Conservation (phyloP, 2,888 invertebrate species). For the Diaperis boleti region DNA sequence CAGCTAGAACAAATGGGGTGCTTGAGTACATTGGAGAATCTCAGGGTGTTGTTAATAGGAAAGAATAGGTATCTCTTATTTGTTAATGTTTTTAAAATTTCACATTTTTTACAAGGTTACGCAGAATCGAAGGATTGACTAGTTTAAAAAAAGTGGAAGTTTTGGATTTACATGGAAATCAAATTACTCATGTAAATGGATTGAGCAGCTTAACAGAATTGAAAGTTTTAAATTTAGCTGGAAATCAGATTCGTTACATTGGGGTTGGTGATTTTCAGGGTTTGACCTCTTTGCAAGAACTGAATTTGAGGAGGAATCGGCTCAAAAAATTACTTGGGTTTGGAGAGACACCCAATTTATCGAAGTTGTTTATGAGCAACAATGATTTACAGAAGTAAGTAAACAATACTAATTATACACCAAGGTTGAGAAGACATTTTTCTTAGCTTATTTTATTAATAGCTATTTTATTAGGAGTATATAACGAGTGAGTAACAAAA, state of each 20-base stretch:
- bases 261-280: conserved; percentile 84
- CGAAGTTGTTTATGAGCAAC: conserved; percentile 86
- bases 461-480: no score
- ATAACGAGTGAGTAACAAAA: no score
- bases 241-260: conserved; percentile 87
- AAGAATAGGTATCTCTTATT: conserved; percentile 84
- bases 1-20: conserved; percentile 89
- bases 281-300: conserved; percentile 81
- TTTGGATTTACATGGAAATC: conserved; percentile 93
- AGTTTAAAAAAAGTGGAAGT: conserved; percentile 85
- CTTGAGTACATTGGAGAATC: conserved; percentile 80
- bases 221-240: conserved; percentile 93
- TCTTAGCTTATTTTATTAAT: no score
- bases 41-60: conserved; percentile 89
- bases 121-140: conserved; percentile 81
- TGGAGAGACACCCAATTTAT: conserved; percentile 79
- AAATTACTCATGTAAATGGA: conserved; percentile 78
- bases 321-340: conserved; percentile 85
- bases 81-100: conserved; percentile 1
- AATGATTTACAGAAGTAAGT: conserved; percentile 77
- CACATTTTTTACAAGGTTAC: conserved; percentile 74
- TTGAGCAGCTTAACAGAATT: conserved; percentile 78
- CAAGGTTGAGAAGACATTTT: no score
- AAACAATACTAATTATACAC: no score
- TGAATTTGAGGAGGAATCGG: conserved; percentile 90